phyloP scores from a whole-genome alignment of 2,797 vertebrate species.

The Pipistrellus pygmaeus region DNA sequence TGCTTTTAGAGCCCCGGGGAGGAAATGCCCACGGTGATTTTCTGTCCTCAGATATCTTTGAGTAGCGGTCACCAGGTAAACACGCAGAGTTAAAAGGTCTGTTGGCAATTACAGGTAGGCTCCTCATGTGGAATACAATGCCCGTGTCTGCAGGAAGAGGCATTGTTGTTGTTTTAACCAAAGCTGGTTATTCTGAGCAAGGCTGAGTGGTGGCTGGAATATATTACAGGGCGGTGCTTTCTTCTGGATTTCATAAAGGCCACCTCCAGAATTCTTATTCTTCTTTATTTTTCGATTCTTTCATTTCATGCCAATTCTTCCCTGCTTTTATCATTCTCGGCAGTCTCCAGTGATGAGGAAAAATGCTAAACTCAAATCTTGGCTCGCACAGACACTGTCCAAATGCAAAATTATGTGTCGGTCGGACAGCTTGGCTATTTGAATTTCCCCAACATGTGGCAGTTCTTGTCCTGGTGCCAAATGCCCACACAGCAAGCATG shows the following conservation, averaged over 20 bases:
- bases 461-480: conserved; percentile 69
- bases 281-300: conserved; percentile 35
- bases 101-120: neutral
- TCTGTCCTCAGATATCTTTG: neutral
- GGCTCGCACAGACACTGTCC: neutral
- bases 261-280: neutral
- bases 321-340: conserved; percentile 42
- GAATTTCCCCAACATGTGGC: conserved; percentile 46
- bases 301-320: conserved; percentile 24
- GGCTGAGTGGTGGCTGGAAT: neutral
- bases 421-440: conserved; percentile 63
- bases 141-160: neutral
- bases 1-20: neutral
- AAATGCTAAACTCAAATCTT: conserved; percentile 50
- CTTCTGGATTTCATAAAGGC: neutral
- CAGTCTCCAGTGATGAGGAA: conserved; percentile 12
- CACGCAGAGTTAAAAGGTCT: neutral
- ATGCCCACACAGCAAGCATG: neutral
- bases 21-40: neutral
- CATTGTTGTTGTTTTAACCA: neutral
- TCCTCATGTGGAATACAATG: neutral
- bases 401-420: conserved; percentile 26
- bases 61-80: neutral
- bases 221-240: neutral
- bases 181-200: neutral